Base-by-base conservation (phyloP, 2,888 invertebrate species). In the Pelosia muscerda region DNA sequence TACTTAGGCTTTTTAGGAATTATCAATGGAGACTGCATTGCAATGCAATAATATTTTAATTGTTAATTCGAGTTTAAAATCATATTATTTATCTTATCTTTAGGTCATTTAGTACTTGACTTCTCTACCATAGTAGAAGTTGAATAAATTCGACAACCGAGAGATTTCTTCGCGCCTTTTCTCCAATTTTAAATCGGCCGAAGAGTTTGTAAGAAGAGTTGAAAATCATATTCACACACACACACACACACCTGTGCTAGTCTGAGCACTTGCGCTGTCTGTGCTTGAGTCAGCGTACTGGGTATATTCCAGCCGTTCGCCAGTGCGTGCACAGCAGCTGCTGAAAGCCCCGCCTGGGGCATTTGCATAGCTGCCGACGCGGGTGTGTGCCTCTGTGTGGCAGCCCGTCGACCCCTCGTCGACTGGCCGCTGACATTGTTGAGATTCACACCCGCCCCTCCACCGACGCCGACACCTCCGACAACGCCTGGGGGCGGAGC, bases 401-500 rank as follows among this genome's bases (percentile, higher is more conserved):
- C 84, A 53, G 92, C 86, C 3, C 93, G 85, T 2, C 94, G 86
- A 5, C 94, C 90, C 2, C 92, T 85, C 56, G 82, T 85, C 62
- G 92, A 91, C 71, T 88, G 93, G 86, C 84, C 74, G 84, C 77
- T 82, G 34, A 86, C 86, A 22, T 80, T 86, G 76, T 79, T 87
- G 57, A 86, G 83, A 73, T 77, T 79, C 67, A 86, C 92, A 63
- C 85, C 84, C 19, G 78, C 81, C 10, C 68, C 81, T 10, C 77
- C 78, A 22, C 83, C 84, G 1, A 86, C 90, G 23, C 85, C 88
- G 5, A 83, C 87, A 19, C 84, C 83, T 23, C 86, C 90, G 34
- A 84, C 86, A n/a, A 83, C 89, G 65, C 88, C 79, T 67, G 95
- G 93, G 1, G 97, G 97, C 11, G 97, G 97, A 54, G 96, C 96